These are phyloP conservation scores for Xiphophorus couchianus DNA, from an alignment of 2,113 vertebrate genomes.

Conservation along the genomic window DNA sequence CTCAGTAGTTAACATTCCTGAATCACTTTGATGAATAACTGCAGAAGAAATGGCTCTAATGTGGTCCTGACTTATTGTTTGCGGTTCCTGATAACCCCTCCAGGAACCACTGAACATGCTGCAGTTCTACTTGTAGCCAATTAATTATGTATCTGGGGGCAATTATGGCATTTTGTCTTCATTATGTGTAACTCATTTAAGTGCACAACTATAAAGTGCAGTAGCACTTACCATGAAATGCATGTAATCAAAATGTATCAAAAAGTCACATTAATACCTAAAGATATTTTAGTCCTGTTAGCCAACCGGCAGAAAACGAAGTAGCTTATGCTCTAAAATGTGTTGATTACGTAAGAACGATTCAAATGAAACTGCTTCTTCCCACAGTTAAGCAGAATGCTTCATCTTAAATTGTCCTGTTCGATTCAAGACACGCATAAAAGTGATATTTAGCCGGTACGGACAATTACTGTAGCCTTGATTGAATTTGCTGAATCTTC, in stretches of 20 bases:
- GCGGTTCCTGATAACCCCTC: slow-evolving; percentile 44
- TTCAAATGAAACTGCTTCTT: not conserved
- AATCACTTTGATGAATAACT: slow-evolving; percentile 74
- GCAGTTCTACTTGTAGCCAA: slow-evolving; percentile 30
- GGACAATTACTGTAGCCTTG: not conserved
- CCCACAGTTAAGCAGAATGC: not conserved
- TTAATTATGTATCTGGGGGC: slow-evolving; percentile 56
- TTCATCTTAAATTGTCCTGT: not conserved
- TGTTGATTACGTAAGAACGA: not conserved
- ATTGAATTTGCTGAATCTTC: not conserved
- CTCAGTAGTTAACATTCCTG: slow-evolving; percentile 64
- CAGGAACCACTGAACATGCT: slow-evolving; percentile 37
- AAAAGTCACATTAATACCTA: slow-evolving; percentile 2
- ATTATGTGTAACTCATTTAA: slow-evolving; percentile 49
- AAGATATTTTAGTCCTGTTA: not conserved
- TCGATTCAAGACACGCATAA: not conserved
- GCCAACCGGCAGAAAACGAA: not conserved
- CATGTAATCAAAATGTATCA: slow-evolving; percentile 20
- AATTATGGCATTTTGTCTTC: slow-evolving; percentile 60
- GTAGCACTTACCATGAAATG: slow-evolving; percentile 21
- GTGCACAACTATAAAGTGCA: slow-evolving; percentile 28
- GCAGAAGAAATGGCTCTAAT: slow-evolving; percentile 67
- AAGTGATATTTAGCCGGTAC: not conserved
- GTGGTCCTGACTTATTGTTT: slow-evolving; percentile 66
- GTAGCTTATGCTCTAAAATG: not conserved